Conservation (phyloP, 2,888 invertebrate species). For the Teinopalpus imperialis region DNA sequence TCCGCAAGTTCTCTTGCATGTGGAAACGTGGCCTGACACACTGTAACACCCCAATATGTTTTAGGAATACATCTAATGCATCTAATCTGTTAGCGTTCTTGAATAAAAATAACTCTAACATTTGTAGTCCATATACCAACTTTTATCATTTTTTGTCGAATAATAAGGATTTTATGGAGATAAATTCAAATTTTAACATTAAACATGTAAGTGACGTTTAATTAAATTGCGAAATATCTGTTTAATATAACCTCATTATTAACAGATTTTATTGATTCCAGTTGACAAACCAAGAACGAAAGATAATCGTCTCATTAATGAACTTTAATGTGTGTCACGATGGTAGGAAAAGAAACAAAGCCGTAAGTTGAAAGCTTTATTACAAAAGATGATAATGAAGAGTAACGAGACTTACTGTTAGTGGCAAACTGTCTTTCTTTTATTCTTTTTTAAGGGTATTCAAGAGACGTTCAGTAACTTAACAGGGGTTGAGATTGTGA, state of each 20-base stretch:
- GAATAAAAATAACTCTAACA: constrained; percentile 34
- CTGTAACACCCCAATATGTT: too few species aligned
- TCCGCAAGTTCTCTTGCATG: too few species aligned
- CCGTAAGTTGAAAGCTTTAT: too few species aligned
- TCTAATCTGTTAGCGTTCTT: constrained; percentile 47
- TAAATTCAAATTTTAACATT: constrained; percentile 37
- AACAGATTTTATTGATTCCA: constrained; percentile 6
- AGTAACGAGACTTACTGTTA: too few species aligned
- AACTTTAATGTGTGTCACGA: not conserved
- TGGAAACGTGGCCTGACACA: too few species aligned
- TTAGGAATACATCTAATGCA: constrained; percentile 13
- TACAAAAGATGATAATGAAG: too few species aligned
- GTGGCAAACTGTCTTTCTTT: too few species aligned
- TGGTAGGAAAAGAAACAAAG: too few species aligned
- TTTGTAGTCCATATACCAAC: constrained; percentile 39
- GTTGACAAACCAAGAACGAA: constrained; percentile 13
- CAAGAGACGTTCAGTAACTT: too few species aligned
- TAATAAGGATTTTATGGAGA: constrained; percentile 34
- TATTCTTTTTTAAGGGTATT: too few species aligned
- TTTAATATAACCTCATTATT: too few species aligned
- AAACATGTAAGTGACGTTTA: constrained; percentile 44
- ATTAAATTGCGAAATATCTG: not conserved
- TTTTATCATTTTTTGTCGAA: constrained; percentile 40
- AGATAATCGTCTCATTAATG: constrained; percentile 7
- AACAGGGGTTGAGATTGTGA: too few species aligned